These are phyloP conservation scores for Agrotis ipsilon DNA, from an alignment of 2,888 invertebrate species.

Conservation along the genomic window DNA sequence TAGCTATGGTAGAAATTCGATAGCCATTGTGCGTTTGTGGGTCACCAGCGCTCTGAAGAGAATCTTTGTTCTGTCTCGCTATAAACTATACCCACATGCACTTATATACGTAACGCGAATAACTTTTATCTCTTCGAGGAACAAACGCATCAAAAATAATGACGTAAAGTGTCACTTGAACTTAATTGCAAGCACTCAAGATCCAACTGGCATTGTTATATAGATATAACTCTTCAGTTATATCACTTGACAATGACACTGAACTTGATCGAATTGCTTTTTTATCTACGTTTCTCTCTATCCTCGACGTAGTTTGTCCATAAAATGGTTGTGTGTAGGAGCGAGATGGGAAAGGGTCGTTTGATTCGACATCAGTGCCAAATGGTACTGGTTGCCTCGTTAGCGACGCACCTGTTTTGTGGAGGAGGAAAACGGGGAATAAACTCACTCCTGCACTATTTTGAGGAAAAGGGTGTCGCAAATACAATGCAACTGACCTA, in stretches of 20 bases:
- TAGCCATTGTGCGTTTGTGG: constrained; percentile 82
- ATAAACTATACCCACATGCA: constrained; percentile 30
- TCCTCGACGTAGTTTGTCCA: constrained; percentile 1
- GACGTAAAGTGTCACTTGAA: constrained; percentile 28
- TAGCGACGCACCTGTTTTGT: constrained; percentile 62
- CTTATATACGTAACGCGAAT: constrained; percentile 18
- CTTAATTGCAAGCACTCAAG: constrained; percentile 18
- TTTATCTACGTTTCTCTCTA: constrained; percentile 34
- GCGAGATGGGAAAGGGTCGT: constrained; percentile 37
- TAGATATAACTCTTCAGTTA: constrained; percentile 26
- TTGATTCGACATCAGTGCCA: constrained; percentile 42
- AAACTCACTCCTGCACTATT: constrained; percentile 37
- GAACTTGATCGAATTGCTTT: constrained; percentile 49
- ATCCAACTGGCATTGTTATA: constrained; percentile 33
- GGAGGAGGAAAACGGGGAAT: constrained; percentile 52
- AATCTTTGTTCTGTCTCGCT: constrained; percentile 71
- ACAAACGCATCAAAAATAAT: constrained; percentile 14
- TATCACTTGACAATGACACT: constrained; percentile 45
- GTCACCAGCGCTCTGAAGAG: constrained; percentile 74
- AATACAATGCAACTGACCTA: constrained; percentile 42
- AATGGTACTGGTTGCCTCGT: constrained; percentile 50
- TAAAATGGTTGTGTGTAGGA: constrained; percentile 32
- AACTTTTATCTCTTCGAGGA: constrained; percentile 38
- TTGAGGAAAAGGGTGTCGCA: constrained; percentile 53
- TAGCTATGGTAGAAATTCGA: constrained; percentile 81